phyloP scores from a whole-genome alignment of 2,888 invertebrate genomes.

The Tipula lateralis region DNA sequence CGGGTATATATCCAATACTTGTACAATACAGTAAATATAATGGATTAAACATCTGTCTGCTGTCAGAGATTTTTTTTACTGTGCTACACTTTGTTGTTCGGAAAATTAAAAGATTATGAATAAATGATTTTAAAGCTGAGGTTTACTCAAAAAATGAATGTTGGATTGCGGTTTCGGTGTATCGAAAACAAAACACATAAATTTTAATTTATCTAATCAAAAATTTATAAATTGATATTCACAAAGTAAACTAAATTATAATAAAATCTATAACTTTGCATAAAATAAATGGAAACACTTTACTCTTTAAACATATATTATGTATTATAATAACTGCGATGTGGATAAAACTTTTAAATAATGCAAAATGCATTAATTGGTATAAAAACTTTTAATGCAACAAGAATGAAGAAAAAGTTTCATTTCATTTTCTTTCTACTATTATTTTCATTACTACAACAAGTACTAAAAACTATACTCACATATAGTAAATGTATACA shows the following conservation, averaged over 20 bases:
- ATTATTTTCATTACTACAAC: background rate
- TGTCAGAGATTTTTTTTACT: background rate
- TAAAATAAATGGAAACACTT: background rate
- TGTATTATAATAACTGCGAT: background rate
- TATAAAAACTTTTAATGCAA: background rate
- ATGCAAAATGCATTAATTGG: slow-evolving; percentile 2
- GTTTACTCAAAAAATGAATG: background rate
- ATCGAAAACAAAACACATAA: background rate
- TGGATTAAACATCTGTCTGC: slow-evolving; percentile 24
- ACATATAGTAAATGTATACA: background rate
- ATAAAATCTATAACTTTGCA: background rate
- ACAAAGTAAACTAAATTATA: background rate
- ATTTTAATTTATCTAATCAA: background rate
- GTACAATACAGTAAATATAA: background rate
- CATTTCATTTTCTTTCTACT: background rate
- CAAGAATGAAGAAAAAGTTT: background rate
- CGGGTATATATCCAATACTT: background rate
- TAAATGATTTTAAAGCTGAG: background rate
- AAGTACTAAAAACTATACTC: background rate
- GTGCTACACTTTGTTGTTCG: background rate
- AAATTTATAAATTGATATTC: background rate
- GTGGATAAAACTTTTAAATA: background rate
- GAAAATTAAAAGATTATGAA: background rate
- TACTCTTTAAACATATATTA: background rate
- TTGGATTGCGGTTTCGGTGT: background rate